A percentile compares a stretch with the other conserved stretches of the same genome.
phyloP scores from a whole-genome alignment of 2,797 vertebrate genomes.

The Smutsia gigantea region DNA sequence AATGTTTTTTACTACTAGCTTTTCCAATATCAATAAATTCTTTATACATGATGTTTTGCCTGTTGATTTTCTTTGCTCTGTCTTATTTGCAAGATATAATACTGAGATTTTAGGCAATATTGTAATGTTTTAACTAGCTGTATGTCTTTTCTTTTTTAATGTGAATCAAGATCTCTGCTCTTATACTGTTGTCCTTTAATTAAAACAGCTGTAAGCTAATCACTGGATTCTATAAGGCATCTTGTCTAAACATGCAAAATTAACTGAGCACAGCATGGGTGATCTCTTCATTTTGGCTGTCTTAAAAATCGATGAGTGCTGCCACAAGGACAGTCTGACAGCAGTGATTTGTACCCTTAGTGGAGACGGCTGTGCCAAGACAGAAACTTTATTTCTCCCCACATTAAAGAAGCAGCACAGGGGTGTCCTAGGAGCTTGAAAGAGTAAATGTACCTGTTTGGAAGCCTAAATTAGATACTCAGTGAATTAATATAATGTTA shows the following conservation, averaged over 20 bases:
- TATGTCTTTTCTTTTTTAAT: background rate
- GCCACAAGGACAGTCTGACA: background rate
- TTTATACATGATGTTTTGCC: background rate
- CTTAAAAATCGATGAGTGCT: constrained; percentile 8
- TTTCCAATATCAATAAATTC: background rate
- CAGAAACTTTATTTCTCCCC: background rate
- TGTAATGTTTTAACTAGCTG: background rate
- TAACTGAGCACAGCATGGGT: background rate
- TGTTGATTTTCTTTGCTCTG: background rate
- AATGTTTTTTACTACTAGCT: background rate
- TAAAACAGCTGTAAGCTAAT: constrained; percentile 43
- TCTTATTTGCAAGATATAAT: background rate
- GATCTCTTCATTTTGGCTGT: background rate
- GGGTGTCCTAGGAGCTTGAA: background rate
- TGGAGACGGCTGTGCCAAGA: background rate
- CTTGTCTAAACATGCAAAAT: background rate
- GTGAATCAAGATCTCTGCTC: background rate
- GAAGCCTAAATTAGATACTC: background rate
- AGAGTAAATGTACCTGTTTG: background rate
- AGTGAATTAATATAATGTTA: background rate
- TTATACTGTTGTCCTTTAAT: background rate
- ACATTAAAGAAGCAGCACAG: background rate
- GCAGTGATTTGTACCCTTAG: background rate
- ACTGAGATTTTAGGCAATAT: constrained; percentile 25
- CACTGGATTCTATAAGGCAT: background rate